Conservation (phyloP, 2,888 invertebrate genomes). For the Danaus chrysippus region DNA sequence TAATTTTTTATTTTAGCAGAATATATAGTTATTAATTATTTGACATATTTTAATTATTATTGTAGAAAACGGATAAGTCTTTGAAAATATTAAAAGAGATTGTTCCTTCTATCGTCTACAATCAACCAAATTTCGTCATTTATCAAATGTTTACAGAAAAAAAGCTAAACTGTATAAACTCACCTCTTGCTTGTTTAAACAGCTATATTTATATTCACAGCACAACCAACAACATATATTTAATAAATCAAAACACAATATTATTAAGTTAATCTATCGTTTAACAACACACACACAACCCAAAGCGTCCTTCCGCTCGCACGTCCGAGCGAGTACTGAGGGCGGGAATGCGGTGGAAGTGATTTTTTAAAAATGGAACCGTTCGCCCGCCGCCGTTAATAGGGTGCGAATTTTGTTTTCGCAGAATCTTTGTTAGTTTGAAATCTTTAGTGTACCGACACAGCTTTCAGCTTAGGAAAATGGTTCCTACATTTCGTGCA, state of each 20-base stretch:
- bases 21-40: no score
- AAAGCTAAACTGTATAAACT: background rate
- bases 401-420: conserved; percentile 33
- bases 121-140: no score
- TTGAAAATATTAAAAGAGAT: no score
- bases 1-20: no score
- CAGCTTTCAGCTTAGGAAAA: conserved; percentile 3
- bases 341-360: conserved; percentile 45
- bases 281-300: conserved; percentile 24
- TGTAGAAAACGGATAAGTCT: no score
- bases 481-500: no score
- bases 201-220: conserved; percentile 9
- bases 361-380: conserved; percentile 40
- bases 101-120: no score
- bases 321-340: conserved; percentile 40
- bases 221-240: conserved; percentile 23
- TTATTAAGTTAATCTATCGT: conserved; percentile 32
- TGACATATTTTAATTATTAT: no score
- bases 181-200: background rate
- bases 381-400: conserved; percentile 32
- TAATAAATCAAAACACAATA: conserved; percentile 2
- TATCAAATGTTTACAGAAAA: conserved; percentile 8
- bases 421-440: conserved; percentile 20
- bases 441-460: conserved; percentile 11
- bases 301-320: conserved; percentile 41